Conservation (phyloP, 1,140 invertebrate species). For the Neocloeon triangulifer region DNA sequence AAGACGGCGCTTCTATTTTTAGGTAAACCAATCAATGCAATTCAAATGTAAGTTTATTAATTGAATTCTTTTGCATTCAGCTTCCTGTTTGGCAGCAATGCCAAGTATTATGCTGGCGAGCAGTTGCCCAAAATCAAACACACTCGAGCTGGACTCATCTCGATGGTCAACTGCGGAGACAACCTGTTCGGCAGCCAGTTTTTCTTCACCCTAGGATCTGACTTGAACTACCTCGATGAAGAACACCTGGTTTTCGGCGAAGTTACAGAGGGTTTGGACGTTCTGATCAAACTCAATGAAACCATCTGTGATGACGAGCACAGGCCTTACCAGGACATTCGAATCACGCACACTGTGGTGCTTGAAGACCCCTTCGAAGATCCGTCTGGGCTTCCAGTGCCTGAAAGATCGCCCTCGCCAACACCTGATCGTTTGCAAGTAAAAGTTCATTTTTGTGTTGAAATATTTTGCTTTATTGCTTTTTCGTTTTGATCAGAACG, state of each 20-base stretch:
- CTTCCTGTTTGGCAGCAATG: slow-evolving; percentile 61
- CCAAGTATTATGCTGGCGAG: slow-evolving; percentile 83
- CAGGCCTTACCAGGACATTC: slow-evolving; percentile 85
- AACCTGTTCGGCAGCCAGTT: slow-evolving; percentile 93
- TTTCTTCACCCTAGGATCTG: slow-evolving; percentile 78
- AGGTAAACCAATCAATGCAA: slow-evolving; percentile 24
- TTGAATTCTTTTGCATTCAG: too few relatives aligned
- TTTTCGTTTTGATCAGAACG: slow-evolving; percentile 31
- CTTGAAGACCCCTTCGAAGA: slow-evolving; percentile 93
- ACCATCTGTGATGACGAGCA: slow-evolving; percentile 79
- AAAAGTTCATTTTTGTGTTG: slow-evolving; percentile 8
- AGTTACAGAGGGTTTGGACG: slow-evolving; percentile 78
- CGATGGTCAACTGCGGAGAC: slow-evolving; percentile 88
- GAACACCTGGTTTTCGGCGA: slow-evolving; percentile 95
- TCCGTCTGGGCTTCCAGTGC: slow-evolving; percentile 48
- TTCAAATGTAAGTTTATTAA: too few relatives aligned
- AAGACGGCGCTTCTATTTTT: slow-evolving; percentile 77
- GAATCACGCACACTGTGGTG: slow-evolving; percentile 93
- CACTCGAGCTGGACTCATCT: slow-evolving; percentile 61
- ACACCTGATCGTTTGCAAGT: slow-evolving; percentile 49
- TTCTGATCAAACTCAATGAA: slow-evolving; percentile 77
- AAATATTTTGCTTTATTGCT: neutral
- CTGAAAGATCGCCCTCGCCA: slow-evolving; percentile 69
- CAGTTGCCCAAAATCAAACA: slow-evolving; percentile 80
- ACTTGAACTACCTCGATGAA: slow-evolving; percentile 78